Evolutionary conservation across 2,888 invertebrate species (phyloP), one percentile per base, ranked within the genome.

Genomic region (Taenaris catops): DNA sequence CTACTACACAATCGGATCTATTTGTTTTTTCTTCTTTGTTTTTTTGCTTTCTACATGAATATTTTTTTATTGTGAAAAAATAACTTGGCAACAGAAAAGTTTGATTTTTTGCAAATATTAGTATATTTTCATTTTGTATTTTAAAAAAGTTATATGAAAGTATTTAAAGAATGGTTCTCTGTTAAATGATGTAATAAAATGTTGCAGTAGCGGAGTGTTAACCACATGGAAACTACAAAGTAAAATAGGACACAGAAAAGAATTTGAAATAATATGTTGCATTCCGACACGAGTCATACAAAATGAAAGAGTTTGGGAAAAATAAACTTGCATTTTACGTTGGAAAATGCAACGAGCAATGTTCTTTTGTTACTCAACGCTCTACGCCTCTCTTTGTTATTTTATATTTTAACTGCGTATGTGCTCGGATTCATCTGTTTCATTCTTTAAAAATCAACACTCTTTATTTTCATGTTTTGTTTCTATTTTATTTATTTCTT

Each of bases 201-300:
- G 19, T 28, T 4, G 4, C 6, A 28, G 20, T 6, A 6, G 14
- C 12, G 4, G 41, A 49, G 50, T 47, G 51, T 41, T 51, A 46
- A 49, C 45, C 49, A 49, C 46, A 48, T 42, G 47, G 46, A 51
- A 51, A 50, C 42, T 48, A 51, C 52, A 54, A 54, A 61, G 55
- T 51, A 49, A 55, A 51, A 53, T 49, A 43, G 35, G 42, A 48
- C 46, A 44, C 47, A 44, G 48, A 49, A 47, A 48, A 53, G 53
- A 57, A 63, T 61, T 58, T 57, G 51, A 54, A 57, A 56, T 58
- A 55, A 53, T 52, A 56, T 47, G 51, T 53, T 45, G 54, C 49
- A 51, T 53, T 53, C 55, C 54, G 48, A 53, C 53, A 50, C 55
- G 53, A 51, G 53, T 51, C 53, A 46, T 55, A 53, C 51, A 48